Percentiles rank a stretch among this genome's conserved stretches.
Evolutionary conservation across 2,888 invertebrate genomes (phyloP).

Genomic region (Norana najaformis): DNA sequence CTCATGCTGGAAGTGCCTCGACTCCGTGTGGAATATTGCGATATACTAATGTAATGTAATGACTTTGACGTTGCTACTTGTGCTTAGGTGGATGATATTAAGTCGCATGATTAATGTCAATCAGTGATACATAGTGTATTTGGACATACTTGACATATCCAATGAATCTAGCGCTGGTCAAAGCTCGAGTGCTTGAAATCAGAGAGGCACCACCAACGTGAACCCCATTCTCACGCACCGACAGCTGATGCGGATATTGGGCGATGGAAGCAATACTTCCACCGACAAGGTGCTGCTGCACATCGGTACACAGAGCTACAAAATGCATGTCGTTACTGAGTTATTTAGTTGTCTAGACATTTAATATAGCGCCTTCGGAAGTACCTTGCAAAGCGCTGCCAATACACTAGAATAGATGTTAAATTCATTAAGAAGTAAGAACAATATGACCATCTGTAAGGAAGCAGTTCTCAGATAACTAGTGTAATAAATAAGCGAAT

Average conservation of each 20-base stretch:
- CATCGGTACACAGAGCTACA: neutral
- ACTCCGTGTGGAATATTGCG: no score
- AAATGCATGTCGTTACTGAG: neutral
- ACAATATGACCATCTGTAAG: no score
- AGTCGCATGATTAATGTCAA: no score
- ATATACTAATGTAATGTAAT: no score
- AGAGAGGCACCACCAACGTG: slow-evolving; percentile 36
- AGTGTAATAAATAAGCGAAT: no score
- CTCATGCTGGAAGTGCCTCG: no score
- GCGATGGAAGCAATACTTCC: slow-evolving; percentile 33
- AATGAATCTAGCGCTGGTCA: slow-evolving; percentile 37
- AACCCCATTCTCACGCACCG: slow-evolving; percentile 3
- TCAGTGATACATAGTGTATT: neutral
- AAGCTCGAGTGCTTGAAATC: slow-evolving; percentile 31
- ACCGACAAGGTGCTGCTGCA: slow-evolving; percentile 27
- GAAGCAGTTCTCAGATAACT: no score
- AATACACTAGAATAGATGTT: neutral
- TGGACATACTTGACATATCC: slow-evolving; percentile 23
- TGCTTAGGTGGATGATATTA: no score
- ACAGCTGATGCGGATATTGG: slow-evolving; percentile 35
- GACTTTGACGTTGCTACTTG: no score
- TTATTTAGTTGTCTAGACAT: neutral
- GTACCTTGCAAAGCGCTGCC: no score
- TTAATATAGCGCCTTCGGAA: neutral
- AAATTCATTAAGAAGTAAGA: neutral